phyloP scores from a whole-genome alignment of 2,113 vertebrate species.

The Dolichallabes microphthalmus region DNA sequence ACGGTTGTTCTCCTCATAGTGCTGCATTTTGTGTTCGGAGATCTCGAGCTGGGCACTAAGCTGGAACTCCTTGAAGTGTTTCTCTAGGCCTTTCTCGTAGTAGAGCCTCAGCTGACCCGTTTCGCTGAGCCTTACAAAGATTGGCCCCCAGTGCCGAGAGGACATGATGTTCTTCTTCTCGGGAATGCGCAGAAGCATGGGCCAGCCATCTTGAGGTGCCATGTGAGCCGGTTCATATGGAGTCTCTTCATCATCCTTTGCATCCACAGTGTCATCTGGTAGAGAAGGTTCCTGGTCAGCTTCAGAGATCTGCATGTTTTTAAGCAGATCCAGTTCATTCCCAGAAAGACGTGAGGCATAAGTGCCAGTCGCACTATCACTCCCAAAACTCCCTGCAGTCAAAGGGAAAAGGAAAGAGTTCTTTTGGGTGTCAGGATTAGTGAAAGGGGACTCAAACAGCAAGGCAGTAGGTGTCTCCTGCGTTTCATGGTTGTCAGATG shows the following conservation, averaged over 20 bases:
- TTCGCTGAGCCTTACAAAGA: conserved; percentile 78
- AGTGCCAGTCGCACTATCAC: conserved; percentile 49
- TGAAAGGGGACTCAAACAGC: conserved; percentile 66
- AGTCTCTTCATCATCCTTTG: conserved; percentile 60
- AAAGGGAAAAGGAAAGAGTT: conserved; percentile 74
- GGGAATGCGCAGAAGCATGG: conserved; percentile 89
- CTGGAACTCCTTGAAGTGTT: conserved; percentile 82
- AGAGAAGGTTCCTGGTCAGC: conserved; percentile 66
- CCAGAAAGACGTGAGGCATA: conserved; percentile 61
- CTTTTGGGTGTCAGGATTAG: conserved; percentile 70
- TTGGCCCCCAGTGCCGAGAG: conserved; percentile 91
- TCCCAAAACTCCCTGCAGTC: conserved; percentile 69
- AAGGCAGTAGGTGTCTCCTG: conserved; percentile 2
- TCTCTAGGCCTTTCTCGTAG: conserved; percentile 86
- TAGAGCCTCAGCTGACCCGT: conserved; percentile 78
- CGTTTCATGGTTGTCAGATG: conserved; percentile 26
- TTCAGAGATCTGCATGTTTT: conserved; percentile 77
- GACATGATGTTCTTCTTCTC: conserved; percentile 95
- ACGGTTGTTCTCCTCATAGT: conserved; percentile 81
- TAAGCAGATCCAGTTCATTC: conserved; percentile 78
- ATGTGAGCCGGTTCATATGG: conserved; percentile 60
- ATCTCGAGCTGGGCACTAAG: conserved; percentile 80
- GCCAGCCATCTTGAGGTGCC: conserved; percentile 79
- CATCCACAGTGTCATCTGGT: conserved; percentile 73
- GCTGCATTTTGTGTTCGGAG: conserved; percentile 84